A percentile compares a stretch with the other conserved stretches of the same genome.
phyloP scores from a whole-genome alignment of 2,113 vertebrate genomes.

The Typhlomys cinereus region DNA sequence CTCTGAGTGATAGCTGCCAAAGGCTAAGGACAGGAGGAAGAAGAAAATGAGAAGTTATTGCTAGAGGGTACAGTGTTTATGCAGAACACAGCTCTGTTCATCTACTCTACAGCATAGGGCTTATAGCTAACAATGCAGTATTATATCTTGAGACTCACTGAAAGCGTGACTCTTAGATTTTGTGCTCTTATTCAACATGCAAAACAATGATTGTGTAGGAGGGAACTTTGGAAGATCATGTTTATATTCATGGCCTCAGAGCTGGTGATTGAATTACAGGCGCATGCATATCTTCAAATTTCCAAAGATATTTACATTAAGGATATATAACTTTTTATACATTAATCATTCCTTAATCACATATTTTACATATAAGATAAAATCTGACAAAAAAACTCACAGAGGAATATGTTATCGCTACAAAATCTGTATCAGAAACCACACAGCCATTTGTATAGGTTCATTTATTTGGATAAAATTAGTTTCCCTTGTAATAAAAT shows the following conservation, averaged over 20 bases:
- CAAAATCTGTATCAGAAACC: background rate
- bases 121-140: background rate
- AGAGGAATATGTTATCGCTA: background rate
- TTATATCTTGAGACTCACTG: background rate
- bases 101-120: background rate
- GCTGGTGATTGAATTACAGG: background rate
- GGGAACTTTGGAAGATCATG: background rate
- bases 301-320: background rate
- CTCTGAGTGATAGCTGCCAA: background rate
- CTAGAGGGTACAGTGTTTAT: background rate
- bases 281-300: background rate
- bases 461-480: background rate
- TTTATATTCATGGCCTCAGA: background rate
- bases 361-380: background rate
- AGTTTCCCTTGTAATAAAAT: background rate
- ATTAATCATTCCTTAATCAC: background rate
- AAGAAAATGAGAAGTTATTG: background rate
- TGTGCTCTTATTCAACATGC: background rate
- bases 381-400: background rate
- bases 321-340: background rate
- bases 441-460: background rate
- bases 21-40: background rate
- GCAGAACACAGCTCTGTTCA: background rate
- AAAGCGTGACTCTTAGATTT: background rate
- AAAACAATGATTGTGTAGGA: too few relatives aligned